A percentile compares a stretch with the other conserved stretches of the same genome.
These are phyloP conservation scores for Collichthys lucidus DNA, from an alignment of 2,113 vertebrate genomes.

Conservation along the genomic window DNA sequence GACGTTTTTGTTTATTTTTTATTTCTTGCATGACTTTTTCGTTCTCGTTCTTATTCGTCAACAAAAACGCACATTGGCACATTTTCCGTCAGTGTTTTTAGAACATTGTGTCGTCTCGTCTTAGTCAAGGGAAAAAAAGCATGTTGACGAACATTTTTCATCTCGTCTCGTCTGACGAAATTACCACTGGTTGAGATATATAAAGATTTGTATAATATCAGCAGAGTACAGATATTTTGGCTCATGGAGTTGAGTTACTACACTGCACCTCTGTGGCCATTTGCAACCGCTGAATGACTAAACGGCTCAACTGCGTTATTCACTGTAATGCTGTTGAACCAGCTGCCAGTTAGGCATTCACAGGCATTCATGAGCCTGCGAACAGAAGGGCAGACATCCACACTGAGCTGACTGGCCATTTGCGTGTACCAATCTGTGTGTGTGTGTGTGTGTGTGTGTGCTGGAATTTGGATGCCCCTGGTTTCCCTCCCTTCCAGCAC, in stretches of 20 bases:
- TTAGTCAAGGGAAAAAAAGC: too few species aligned
- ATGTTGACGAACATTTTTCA: too few species aligned
- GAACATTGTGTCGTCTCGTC: too few species aligned
- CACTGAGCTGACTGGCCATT: slow-evolving; percentile 56
- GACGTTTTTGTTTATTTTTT: too few species aligned
- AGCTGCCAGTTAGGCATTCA: slow-evolving; percentile 67
- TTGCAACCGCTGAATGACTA: slow-evolving; percentile 26
- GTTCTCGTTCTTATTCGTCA: too few species aligned
- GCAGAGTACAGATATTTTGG: not conserved
- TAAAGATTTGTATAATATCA: not conserved
- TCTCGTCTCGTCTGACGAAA: too few species aligned
- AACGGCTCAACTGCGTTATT: slow-evolving; percentile 43
- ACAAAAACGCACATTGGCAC: too few species aligned
- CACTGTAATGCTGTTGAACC: slow-evolving; percentile 43
- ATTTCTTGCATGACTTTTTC: too few species aligned
- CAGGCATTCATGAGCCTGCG: slow-evolving; percentile 17
- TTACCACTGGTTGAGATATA: too few species aligned
- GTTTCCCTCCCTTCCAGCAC: slow-evolving; percentile 42
- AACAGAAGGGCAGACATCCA: slow-evolving; percentile 56
- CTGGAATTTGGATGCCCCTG: slow-evolving; percentile 65
- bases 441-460: slow-evolving; percentile 1
- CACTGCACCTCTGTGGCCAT: not conserved
- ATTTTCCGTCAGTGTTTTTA: too few species aligned
- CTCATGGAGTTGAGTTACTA: not conserved
- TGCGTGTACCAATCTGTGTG: slow-evolving; percentile 25